Percentiles rank a stretch among this genome's conserved stretches.
phyloP scores from a whole-genome alignment of 2,888 invertebrate species.

The Drosophila austrosaltans region DNA sequence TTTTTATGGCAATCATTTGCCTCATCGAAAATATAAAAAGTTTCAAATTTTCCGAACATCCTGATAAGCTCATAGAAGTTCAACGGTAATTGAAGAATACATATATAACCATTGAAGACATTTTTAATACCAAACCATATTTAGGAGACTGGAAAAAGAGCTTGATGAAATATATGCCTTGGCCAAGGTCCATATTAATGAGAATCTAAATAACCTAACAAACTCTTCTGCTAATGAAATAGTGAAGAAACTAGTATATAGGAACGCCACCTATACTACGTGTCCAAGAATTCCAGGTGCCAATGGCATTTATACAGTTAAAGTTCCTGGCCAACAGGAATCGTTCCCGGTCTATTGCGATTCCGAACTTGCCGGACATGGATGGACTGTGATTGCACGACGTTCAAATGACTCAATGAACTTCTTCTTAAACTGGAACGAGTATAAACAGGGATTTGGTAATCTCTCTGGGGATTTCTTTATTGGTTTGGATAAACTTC shows the following conservation, averaged over 20 bases:
- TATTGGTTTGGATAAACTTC: slow-evolving; percentile 88
- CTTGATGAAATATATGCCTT: slow-evolving; percentile 2
- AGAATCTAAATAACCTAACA: background rate
- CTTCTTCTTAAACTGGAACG: slow-evolving; percentile 87
- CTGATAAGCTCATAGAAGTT: background rate
- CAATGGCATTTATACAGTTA: slow-evolving; percentile 7
- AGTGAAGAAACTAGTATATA: background rate
- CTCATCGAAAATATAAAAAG: background rate
- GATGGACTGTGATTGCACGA: slow-evolving; percentile 88
- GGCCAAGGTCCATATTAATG: background rate
- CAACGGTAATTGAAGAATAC: background rate
- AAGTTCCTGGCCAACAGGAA: background rate
- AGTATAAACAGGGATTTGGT: slow-evolving; percentile 88
- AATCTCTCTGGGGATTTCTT: slow-evolving; percentile 88
- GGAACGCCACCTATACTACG: background rate
- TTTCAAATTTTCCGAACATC: background rate
- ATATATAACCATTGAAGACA: background rate
- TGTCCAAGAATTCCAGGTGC: background rate
- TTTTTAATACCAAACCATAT: background rate
- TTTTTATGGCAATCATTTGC: background rate
- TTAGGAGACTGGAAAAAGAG: slow-evolving; percentile 1
- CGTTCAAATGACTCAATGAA: slow-evolving; percentile 87
- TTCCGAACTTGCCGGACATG: slow-evolving; percentile 85
- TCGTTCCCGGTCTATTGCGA: slow-evolving; percentile 85
- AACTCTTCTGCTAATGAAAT: background rate